Percentiles rank a stretch among this genome's conserved stretches.
Evolutionary conservation across 2,113 vertebrate species (phyloP).

Genomic region (Elephas maximus): DNA sequence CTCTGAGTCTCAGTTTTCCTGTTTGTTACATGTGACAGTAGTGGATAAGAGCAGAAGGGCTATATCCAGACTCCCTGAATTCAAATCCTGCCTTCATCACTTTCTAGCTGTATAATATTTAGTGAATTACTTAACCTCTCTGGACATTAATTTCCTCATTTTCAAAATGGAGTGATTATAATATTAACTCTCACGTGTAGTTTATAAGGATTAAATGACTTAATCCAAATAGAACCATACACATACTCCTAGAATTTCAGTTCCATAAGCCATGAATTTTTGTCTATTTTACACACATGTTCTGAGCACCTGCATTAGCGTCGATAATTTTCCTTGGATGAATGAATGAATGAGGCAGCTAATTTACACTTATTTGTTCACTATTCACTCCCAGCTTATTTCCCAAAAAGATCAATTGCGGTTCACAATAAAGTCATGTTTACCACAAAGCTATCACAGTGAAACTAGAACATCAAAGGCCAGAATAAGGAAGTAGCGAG

Average conservation of each 20-base stretch:
- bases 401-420: conserved; percentile 17
- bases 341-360: conserved; percentile 24
- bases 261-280: not conserved
- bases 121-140: not conserved
- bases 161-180: not conserved
- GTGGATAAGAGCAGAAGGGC: not conserved
- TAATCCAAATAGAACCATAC: conserved; percentile 14
- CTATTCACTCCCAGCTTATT: conserved; percentile 12
- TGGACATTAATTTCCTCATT: not conserved
- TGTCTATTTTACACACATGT: not conserved
- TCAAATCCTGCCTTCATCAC: not conserved
- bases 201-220: not conserved
- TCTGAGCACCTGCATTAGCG: not conserved
- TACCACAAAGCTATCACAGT: conserved; percentile 34
- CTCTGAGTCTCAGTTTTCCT: conserved; percentile 37
- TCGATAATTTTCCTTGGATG: conserved; percentile 27
- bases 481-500: not conserved
- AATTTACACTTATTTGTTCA: conserved; percentile 58
- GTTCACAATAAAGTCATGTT: conserved; percentile 43
- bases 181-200: not conserved
- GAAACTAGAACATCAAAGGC: conserved; percentile 34
- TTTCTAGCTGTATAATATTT: not conserved
- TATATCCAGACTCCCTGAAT: not conserved
- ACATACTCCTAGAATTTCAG: not conserved
- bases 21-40: not conserved